These are phyloP conservation scores for Tinea trinotella DNA, from an alignment of 2,888 invertebrate species.

Conservation along the genomic window DNA sequence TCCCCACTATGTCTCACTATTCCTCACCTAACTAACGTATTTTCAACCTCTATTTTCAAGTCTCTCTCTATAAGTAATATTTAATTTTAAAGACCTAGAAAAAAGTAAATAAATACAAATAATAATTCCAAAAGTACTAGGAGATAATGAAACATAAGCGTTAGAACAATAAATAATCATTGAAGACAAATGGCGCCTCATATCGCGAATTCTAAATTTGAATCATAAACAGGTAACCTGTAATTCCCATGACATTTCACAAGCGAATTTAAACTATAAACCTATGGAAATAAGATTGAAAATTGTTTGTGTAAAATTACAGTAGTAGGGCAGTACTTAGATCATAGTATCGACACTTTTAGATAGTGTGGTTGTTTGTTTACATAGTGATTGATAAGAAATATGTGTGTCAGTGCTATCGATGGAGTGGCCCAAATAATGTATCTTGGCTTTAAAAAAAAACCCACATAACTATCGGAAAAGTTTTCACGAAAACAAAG, in stretches of 20 bases:
- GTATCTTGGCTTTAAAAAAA: not conserved
- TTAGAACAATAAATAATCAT: no score
- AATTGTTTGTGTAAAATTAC: not conserved
- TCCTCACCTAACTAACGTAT: no score
- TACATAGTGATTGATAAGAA: slow-evolving; percentile 31
- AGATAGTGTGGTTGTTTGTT: slow-evolving; percentile 34
- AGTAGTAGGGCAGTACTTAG: slow-evolving; percentile 10
- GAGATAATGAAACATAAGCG: not conserved
- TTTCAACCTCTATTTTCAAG: no score
- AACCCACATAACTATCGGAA: no score
- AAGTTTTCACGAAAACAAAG: no score
- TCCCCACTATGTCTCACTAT: no score
- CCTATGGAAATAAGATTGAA: not conserved
- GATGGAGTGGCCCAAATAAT: slow-evolving; percentile 40
- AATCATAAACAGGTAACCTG: slow-evolving; percentile 10
- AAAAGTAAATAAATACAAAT: not conserved
- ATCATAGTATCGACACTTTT: slow-evolving; percentile 8
- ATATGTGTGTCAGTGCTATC: slow-evolving; percentile 52
- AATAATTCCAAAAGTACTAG: not conserved
- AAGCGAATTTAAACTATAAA: not conserved
- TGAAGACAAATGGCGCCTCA: not conserved
- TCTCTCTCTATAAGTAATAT: no score
- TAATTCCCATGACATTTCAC: not conserved
- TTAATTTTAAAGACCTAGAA: no score
- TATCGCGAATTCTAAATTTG: slow-evolving; percentile 1